Base-by-base conservation (phyloP, 2,113 vertebrate genomes). In the Trachemys scripta region DNA sequence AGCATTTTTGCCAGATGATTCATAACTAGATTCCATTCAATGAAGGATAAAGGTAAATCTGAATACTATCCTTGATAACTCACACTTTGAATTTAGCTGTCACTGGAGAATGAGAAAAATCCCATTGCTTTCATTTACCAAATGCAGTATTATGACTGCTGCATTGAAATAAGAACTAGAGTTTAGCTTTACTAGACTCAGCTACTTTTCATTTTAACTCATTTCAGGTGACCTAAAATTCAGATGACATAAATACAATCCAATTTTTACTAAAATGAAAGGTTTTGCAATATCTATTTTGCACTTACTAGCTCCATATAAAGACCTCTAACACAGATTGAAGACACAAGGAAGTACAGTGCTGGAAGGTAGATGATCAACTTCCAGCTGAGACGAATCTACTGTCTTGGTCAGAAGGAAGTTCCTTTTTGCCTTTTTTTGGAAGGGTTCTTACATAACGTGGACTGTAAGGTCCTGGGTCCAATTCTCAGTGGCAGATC, bases 311-410 rank as follows among this genome's bases (percentile, higher is more conserved):
- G 10, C 3, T 47, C 6, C 0, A 2, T 16, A 50, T 0, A 0
- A 31, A 53, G 17, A 75, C 24, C 0, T 2, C 31, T 8, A 42
- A 72, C 8, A 53, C 0, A 45, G 38, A 27, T 2, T 2, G 0
- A 86, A 75, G 45, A 80, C 2, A 42, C 10, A 17, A 76, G 11
- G 5, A 22, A 75, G 51, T 3, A 3, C 88, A 56, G 4, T 5
- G 10, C 22, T 81, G 35, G 57, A 90, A 85, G 53, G 38, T 56
- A 35, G 57, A 80, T 4, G 27, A 49, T 4, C 27, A 72, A 24
- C 79, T 51, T 91, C n/a, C 87, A 88, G 5, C 16, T 53, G 29
- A 87, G 59, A 38, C 0, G 1, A 86, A 8, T 54, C 53, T 75
- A 49, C 45, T 81, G 38, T 12, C 50, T 57, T 11, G 59, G 0